Evolutionary conservation across 2,113 vertebrate species (phyloP).

Genomic region (Spea multiplicata): DNA sequence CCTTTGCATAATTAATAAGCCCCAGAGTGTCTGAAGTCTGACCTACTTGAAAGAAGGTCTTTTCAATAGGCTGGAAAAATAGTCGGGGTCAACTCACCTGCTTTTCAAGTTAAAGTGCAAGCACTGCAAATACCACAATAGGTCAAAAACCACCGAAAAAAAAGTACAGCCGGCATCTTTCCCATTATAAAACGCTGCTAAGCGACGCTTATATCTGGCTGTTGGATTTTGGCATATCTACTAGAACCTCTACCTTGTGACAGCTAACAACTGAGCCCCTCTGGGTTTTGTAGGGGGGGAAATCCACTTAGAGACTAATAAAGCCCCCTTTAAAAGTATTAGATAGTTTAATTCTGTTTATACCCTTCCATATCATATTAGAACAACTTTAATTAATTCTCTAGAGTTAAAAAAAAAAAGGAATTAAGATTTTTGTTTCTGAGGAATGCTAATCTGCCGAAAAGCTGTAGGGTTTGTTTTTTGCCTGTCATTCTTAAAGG

Average conservation of each 20-base stretch:
- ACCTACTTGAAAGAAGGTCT: slow-evolving; percentile 16
- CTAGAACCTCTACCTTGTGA: slow-evolving; percentile 52
- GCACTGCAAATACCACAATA: slow-evolving; percentile 34
- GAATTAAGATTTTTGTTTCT: slow-evolving; percentile 68
- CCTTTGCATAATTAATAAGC: slow-evolving; percentile 38
- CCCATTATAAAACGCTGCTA: slow-evolving; percentile 43
- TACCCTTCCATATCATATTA: slow-evolving; percentile 61
- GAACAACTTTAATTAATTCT: slow-evolving; percentile 65
- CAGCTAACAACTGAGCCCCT: slow-evolving; percentile 48
- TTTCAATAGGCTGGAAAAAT: slow-evolving; percentile 22
- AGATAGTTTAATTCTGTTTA: slow-evolving; percentile 62
- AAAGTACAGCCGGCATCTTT: slow-evolving; percentile 34
- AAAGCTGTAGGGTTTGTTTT: slow-evolving; percentile 72
- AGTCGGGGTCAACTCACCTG: slow-evolving; percentile 45
- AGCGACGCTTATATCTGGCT: slow-evolving; percentile 39
- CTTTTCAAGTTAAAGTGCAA: slow-evolving; percentile 48
- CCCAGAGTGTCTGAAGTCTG: slow-evolving; percentile 35
- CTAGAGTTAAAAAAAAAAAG: slow-evolving; percentile 53
- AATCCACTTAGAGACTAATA: slow-evolving; percentile 29
- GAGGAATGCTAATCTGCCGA: slow-evolving; percentile 71
- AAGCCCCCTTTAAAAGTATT: slow-evolving; percentile 51
- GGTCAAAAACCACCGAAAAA: slow-evolving; percentile 41
- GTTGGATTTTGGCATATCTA: slow-evolving; percentile 48
- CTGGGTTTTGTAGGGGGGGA: neutral
- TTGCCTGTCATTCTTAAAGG: slow-evolving; percentile 71